Conservation (phyloP, 2,113 vertebrate genomes). For the Cololabis saira region DNA sequence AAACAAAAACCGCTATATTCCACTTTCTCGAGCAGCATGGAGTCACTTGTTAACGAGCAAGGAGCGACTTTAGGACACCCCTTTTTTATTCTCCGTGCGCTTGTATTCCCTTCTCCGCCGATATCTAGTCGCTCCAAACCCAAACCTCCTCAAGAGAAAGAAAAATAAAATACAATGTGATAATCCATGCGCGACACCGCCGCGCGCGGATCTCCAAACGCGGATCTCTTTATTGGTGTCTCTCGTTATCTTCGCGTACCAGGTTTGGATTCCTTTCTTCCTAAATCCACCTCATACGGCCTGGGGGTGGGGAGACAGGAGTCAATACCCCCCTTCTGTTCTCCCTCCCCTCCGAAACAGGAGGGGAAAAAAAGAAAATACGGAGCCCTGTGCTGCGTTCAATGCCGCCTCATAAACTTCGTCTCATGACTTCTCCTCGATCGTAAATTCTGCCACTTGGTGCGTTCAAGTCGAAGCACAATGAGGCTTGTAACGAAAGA, state of each 20-base stretch:
- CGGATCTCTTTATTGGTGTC: slow-evolving; percentile 46
- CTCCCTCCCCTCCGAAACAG: slow-evolving; percentile 30
- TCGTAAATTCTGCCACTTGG: slow-evolving; percentile 31
- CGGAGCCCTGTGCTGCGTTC: slow-evolving; percentile 67
- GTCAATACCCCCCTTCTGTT: slow-evolving; percentile 63
- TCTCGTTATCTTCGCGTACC: slow-evolving; percentile 71
- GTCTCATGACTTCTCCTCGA: slow-evolving; percentile 8
- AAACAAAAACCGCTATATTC: slow-evolving; percentile 45
- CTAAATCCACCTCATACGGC: slow-evolving; percentile 65
- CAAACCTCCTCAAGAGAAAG: slow-evolving; percentile 37
- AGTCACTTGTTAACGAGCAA: slow-evolving; percentile 61
- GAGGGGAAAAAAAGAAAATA: slow-evolving; percentile 28
- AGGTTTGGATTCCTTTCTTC: slow-evolving; percentile 71
- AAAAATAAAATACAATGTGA: slow-evolving; percentile 48
- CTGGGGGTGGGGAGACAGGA: slow-evolving; percentile 77
- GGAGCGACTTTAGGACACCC: slow-evolving; percentile 36
- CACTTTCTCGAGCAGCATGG: slow-evolving; percentile 27
- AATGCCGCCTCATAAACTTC: slow-evolving; percentile 55
- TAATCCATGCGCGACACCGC: slow-evolving; percentile 64
- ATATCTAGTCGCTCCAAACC: slow-evolving; percentile 41
- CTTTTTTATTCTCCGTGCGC: slow-evolving; percentile 50
- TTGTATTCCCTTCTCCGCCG: slow-evolving; percentile 53
- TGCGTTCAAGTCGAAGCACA: slow-evolving; percentile 51
- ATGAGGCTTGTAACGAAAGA: background rate
- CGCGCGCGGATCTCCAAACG: slow-evolving; percentile 54